Conservation (phyloP, 2,888 invertebrate genomes). For the Drosophila koepferae region DNA sequence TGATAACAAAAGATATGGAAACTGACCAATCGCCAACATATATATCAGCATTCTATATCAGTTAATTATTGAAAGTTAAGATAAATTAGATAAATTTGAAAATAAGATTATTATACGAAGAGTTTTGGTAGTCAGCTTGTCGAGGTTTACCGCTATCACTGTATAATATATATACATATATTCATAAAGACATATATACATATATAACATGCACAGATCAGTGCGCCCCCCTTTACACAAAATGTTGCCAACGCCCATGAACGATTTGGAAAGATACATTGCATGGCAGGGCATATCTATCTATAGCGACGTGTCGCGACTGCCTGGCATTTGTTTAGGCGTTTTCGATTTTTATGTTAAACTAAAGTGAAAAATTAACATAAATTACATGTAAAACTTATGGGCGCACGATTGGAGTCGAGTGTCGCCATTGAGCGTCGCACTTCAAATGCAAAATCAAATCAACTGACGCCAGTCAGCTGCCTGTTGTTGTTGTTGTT, state of each 20-base stretch:
- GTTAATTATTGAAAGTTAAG: too few species aligned
- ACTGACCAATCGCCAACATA: too few species aligned
- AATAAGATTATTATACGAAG: too few species aligned
- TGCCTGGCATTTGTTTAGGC: conserved; percentile 71
- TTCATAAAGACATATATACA: too few species aligned
- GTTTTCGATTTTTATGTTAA: conserved; percentile 68
- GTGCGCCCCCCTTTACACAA: too few species aligned
- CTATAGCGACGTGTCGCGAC: conserved; percentile 46
- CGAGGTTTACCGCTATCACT: too few species aligned
- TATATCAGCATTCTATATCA: too few species aligned
- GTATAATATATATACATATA: too few species aligned
- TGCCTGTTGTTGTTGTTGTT: conserved; percentile 1
- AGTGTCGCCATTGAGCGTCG: conserved; percentile 10
- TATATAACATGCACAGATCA: too few species aligned
- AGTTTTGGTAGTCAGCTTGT: too few species aligned
- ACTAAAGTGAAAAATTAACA: conserved; percentile 67
- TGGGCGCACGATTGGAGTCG: conserved; percentile 50
- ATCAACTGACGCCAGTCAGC: conserved; percentile 47
- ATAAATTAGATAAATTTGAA: too few species aligned
- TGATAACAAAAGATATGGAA: too few species aligned
- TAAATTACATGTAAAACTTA: conserved; percentile 57
- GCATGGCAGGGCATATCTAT: conserved; percentile 33
- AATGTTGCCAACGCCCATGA: conserved; percentile 8
- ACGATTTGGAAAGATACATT: conserved; percentile 13
- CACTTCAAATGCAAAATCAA: conserved; percentile 48